Base-by-base conservation (phyloP, 92 coral and sea anemone genomes). In the Blastomussa wellsi region DNA sequence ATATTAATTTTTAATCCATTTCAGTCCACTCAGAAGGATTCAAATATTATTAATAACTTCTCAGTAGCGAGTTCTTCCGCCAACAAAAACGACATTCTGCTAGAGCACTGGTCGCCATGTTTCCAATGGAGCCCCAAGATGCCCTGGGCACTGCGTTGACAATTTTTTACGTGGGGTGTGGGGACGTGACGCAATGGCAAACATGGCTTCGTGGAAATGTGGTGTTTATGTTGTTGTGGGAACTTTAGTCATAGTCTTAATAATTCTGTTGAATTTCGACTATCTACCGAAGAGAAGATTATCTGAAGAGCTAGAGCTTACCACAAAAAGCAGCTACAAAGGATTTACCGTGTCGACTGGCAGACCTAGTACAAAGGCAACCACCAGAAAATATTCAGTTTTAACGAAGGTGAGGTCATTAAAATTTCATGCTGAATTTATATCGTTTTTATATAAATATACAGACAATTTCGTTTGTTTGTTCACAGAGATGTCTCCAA, bases 201-300 rank as follows among this genome's bases (percentile, higher is more conserved):
- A 79, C 62, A 89, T 89, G 94, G 94, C 94, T 88, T 78, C 90
- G 69, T 85, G 92, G 90, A 88, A 82, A 69, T 77, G 77, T 47
- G 87, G 59, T 0, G 84, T 53, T 2, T 91, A 89, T 67, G 88
- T 64, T 31, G 60, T 90, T 69, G 49, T 86, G 48, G 92, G 83
- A 32, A 42, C 72, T 66, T 70, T 52, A 22, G 59, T 86, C 33
- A 24, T 86, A 42, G 77, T 89, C 68, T 72, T 91, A 49, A 76
- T 89, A 57, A 82, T 91, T 72, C 67, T 91, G 15, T 90, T 91
- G n/a, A 91, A 91, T 79, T 91, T 91, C 74, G 92, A 86, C 64
- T 86, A 77, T 84, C 79, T 91, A 52, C 94, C 94, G 76, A 85
- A 82, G 44, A 67, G 94, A 74, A 81, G 69, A 68, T 84, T 80